Percentiles rank a stretch among this genome's conserved stretches.
phyloP scores from a whole-genome alignment of 2,797 vertebrate species.

The Leucoraja ocellata region DNA sequence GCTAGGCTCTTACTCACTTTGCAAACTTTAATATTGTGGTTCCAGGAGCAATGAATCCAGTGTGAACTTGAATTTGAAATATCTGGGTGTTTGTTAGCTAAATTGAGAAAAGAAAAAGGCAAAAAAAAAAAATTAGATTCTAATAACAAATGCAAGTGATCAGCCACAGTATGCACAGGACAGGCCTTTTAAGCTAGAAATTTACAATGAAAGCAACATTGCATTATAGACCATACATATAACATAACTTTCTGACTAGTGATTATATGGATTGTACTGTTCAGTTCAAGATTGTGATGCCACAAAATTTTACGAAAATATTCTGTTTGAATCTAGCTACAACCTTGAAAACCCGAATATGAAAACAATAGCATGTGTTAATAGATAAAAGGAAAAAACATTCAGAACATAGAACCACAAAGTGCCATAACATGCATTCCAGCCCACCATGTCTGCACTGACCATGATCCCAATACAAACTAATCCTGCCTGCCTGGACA shows the following conservation, averaged over 20 bases:
- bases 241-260: background rate
- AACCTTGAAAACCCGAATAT: background rate
- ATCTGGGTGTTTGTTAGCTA: conserved; percentile 98
- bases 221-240: background rate
- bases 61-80: conserved; percentile 96
- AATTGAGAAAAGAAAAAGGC: background rate
- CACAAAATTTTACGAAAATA: background rate
- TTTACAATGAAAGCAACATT: background rate
- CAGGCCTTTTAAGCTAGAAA: too few species aligned
- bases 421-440: too few species aligned
- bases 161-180: too few species aligned
- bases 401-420: too few species aligned
- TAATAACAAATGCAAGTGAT: background rate
- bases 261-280: background rate
- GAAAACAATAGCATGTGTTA: background rate
- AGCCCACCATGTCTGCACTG: too few species aligned
- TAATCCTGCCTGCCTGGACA: too few species aligned
- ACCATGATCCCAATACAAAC: too few species aligned
- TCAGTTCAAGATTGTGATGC: background rate
- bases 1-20: conserved; percentile 68
- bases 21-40: conserved; percentile 85
- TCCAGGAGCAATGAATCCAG: conserved; percentile 84
- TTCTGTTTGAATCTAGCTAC: background rate
- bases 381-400: background rate
- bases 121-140: background rate